A percentile compares a stretch with the other conserved stretches of the same genome.
Evolutionary conservation across 2,888 invertebrate genomes (phyloP).

Genomic region (Mesorhabditis belari): DNA sequence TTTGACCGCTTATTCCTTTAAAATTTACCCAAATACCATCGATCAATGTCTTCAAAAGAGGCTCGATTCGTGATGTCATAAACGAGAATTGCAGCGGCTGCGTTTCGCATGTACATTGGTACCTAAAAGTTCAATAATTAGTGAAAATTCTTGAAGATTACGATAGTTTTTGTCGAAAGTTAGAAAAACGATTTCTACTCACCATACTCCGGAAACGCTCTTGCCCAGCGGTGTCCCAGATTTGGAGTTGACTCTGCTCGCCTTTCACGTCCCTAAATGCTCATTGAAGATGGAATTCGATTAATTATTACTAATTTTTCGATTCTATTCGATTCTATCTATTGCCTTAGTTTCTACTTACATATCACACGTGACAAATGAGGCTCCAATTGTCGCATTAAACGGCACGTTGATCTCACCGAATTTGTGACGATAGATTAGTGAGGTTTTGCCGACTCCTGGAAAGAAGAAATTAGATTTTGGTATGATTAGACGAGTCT

Average conservation of each 20-base stretch:
- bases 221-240: slow-evolving; percentile 48
- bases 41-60: slow-evolving; percentile 37
- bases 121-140: slow-evolving; percentile 9
- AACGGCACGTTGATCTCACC: slow-evolving; percentile 21
- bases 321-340: too few relatives aligned
- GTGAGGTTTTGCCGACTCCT: slow-evolving; percentile 33
- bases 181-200: background rate
- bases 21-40: slow-evolving; percentile 33
- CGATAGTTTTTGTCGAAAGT: background rate
- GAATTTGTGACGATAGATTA: slow-evolving; percentile 31
- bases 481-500: too few relatives aligned
- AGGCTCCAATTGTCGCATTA: slow-evolving; percentile 43
- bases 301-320: too few relatives aligned
- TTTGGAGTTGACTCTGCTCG: slow-evolving; percentile 24
- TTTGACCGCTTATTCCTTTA: background rate
- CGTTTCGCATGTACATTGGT: slow-evolving; percentile 46
- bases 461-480: too few relatives aligned
- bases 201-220: slow-evolving; percentile 46
- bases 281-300: too few relatives aligned
- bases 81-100: slow-evolving; percentile 39
- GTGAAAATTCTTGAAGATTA: background rate
- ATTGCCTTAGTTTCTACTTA: slow-evolving; percentile 3
- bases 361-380: slow-evolving; percentile 33
- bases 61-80: slow-evolving; percentile 39
- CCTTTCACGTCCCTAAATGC: slow-evolving; percentile 18